These are phyloP conservation scores for Glyphotaelius pellucidus DNA, from an alignment of 2,888 invertebrate species.

Conservation along the genomic window DNA sequence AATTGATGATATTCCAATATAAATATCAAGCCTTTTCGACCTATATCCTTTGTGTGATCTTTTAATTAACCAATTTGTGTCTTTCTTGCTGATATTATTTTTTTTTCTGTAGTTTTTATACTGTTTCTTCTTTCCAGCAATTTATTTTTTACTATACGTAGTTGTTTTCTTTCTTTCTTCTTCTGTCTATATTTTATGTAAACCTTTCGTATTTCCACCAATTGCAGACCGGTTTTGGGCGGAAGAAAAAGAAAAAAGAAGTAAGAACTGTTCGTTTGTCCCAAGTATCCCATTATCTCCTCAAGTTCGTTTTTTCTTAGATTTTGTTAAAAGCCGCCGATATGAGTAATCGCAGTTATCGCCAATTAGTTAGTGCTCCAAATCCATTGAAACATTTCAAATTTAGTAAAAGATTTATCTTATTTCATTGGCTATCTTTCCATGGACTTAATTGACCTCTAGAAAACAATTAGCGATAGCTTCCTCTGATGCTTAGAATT, in stretches of 20 bases:
- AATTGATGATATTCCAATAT: background rate
- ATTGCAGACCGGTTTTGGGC: slow-evolving; percentile 94
- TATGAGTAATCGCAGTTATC: slow-evolving; percentile 72
- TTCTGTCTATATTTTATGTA: slow-evolving; percentile 68
- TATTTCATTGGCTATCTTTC: slow-evolving; percentile 49
- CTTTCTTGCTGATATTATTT: background rate
- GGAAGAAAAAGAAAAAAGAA: slow-evolving; percentile 99
- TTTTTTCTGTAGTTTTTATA: slow-evolving; percentile 25
- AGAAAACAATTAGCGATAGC: slow-evolving; percentile 66
- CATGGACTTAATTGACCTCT: slow-evolving; percentile 24
- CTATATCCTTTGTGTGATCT: background rate
- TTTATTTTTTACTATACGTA: slow-evolving; percentile 6
- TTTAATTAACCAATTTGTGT: background rate
- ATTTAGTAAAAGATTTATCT: slow-evolving; percentile 19
- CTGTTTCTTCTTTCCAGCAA: slow-evolving; percentile 49
- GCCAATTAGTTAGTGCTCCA: slow-evolving; percentile 68
- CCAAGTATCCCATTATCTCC: slow-evolving; percentile 72
- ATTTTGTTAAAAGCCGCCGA: slow-evolving; percentile 70
- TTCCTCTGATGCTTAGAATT: slow-evolving; percentile 54
- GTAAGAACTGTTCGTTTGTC: slow-evolving; percentile 88
- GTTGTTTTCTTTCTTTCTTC: slow-evolving; percentile 61
- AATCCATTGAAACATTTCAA: slow-evolving; percentile 32
- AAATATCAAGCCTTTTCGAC: background rate
- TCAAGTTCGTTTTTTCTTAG: slow-evolving; percentile 77
- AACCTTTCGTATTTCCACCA: slow-evolving; percentile 71